Evolutionary conservation across 2,888 invertebrate genomes (phyloP).

Genomic region (Caenorhabditis doughertyi): DNA sequence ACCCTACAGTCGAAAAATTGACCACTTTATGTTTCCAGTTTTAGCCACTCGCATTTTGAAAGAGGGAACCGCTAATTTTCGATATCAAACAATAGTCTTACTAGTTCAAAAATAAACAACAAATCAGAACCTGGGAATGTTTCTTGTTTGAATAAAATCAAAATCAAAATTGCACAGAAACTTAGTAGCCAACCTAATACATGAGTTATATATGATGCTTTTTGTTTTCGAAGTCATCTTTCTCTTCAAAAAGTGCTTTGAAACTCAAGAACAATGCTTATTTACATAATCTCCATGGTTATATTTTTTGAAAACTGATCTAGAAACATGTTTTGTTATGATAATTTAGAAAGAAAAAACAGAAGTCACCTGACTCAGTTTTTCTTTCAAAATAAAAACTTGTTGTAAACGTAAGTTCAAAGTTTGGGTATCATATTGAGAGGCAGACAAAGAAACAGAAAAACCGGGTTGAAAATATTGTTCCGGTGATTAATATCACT

Average conservation of each 20-base stretch:
- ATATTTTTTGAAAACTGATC: not conserved
- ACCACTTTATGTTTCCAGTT: too few species aligned
- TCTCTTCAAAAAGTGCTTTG: not conserved
- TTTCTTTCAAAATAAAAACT: constrained; percentile 12
- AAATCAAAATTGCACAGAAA: too few species aligned
- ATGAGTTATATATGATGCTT: too few species aligned
- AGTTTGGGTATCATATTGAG: constrained; percentile 12
- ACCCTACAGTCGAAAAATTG: too few species aligned
- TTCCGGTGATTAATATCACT: not conserved
- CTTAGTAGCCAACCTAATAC: too few species aligned
- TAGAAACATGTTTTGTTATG: not conserved
- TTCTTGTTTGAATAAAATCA: too few species aligned
- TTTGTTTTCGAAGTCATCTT: not conserved
- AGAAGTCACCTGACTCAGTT: constrained; percentile 5
- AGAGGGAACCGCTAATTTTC: too few species aligned
- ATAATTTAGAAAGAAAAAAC: constrained; percentile 1
- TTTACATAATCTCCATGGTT: not conserved
- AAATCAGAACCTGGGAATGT: too few species aligned
- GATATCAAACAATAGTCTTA: too few species aligned
- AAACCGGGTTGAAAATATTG: constrained; percentile 11
- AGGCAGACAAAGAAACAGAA: not conserved
- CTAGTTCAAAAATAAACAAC: too few species aligned
- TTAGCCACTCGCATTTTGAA: too few species aligned
- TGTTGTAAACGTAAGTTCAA: constrained; percentile 6
- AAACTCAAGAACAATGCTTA: constrained; percentile 6